Conservation (phyloP, 2,888 invertebrate species). For the Leucophora obtusa region DNA sequence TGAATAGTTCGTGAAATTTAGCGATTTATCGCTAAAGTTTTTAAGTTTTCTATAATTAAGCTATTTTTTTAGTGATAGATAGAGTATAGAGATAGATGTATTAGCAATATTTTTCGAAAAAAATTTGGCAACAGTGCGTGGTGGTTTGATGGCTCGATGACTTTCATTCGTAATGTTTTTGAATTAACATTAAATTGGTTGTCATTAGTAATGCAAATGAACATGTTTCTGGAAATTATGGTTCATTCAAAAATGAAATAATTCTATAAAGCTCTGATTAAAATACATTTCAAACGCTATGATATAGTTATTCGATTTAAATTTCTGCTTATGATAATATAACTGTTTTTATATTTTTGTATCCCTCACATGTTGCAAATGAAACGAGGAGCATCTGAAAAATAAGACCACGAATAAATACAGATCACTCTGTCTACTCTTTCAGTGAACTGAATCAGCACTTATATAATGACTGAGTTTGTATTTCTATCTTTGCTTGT, state of each 20-base stretch:
- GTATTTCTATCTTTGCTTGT: not conserved
- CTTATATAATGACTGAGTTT: conserved; percentile 13
- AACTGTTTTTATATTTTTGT: conserved; percentile 44
- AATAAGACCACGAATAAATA: conserved; percentile 33
- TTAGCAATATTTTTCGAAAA: too few relatives aligned
- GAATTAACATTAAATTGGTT: too few relatives aligned
- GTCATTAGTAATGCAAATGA: too few relatives aligned
- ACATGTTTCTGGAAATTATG: too few relatives aligned
- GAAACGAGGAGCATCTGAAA: conserved; percentile 32
- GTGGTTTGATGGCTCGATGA: too few relatives aligned
- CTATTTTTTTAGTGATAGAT: too few relatives aligned
- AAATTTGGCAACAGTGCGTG: too few relatives aligned
- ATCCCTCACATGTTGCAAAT: conserved; percentile 13
- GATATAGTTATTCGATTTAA: conserved; percentile 24
- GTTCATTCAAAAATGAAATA: not conserved
- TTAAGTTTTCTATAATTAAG: too few relatives aligned
- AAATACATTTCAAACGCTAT: not conserved
- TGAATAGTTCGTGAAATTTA: too few relatives aligned
- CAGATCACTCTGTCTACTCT: conserved; percentile 36
- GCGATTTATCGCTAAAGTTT: too few relatives aligned
- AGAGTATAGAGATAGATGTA: too few relatives aligned
- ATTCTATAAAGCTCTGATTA: not conserved
- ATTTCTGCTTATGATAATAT: conserved; percentile 49
- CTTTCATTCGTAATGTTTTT: too few relatives aligned
- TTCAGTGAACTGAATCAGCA: conserved; percentile 55